Evolutionary conservation across 2,797 vertebrate species (phyloP).

Genomic region (Nannoperca obscura): DNA sequence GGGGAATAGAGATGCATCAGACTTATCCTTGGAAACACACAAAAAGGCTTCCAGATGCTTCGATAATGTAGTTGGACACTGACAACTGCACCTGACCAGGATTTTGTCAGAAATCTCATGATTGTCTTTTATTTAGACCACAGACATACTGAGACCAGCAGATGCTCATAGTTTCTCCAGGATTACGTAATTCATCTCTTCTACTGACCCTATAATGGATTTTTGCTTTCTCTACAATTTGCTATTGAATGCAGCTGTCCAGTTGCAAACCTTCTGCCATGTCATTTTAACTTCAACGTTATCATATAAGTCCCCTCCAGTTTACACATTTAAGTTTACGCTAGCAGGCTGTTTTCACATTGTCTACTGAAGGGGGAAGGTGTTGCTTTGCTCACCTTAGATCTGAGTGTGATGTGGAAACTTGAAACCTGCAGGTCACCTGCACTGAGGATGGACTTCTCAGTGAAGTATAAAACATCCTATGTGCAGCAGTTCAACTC

Average conservation of each 20-base stretch:
- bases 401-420: background rate
- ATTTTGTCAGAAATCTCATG: constrained; percentile 12
- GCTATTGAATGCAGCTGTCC: background rate
- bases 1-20: constrained; percentile 55
- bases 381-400: background rate
- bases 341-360: background rate
- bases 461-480: background rate
- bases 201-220: constrained; percentile 9
- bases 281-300: background rate
- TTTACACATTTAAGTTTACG: background rate
- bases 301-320: background rate
- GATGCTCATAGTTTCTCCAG: constrained; percentile 29
- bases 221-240: constrained; percentile 13
- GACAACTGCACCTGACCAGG: constrained; percentile 12
- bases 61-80: constrained; percentile 20
- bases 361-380: background rate
- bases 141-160: constrained; percentile 9
- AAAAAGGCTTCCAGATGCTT: constrained; percentile 66
- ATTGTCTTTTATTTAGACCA: constrained; percentile 24
- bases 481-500: background rate
- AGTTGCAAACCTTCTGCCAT: background rate
- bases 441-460: background rate
- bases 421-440: background rate
- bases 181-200: constrained; percentile 15
- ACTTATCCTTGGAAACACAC: constrained; percentile 29